phyloP scores from a whole-genome alignment of 2,113 vertebrate species.

The Grammomys surdaster region DNA sequence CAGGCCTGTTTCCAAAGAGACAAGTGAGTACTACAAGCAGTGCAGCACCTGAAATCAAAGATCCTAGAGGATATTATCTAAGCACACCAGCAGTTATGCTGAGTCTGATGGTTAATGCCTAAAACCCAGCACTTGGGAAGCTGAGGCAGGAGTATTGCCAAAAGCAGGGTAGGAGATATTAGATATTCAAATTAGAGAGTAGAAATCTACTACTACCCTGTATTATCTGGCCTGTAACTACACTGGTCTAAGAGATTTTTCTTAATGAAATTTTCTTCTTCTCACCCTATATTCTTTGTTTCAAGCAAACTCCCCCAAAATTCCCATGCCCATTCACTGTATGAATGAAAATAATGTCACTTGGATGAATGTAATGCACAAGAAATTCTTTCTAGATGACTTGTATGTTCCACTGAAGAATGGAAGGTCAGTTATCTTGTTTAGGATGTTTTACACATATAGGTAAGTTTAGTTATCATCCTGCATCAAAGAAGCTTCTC shows the following conservation, averaged over 20 bases:
- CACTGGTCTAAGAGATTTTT: background rate
- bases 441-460: background rate
- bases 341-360: background rate
- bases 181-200: background rate
- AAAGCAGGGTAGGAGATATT: background rate
- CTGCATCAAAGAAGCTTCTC: background rate
- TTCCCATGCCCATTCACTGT: background rate
- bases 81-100: background rate
- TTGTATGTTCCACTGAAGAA: constrained; percentile 67
- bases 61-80: background rate
- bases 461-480: background rate
- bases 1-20: background rate
- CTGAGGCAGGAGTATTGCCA: background rate
- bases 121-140: background rate
- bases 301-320: background rate
- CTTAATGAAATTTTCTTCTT: background rate
- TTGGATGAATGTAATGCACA: constrained; percentile 54
- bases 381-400: constrained; percentile 77
- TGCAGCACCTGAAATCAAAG: background rate
- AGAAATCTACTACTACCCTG: background rate
- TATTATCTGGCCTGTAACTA: background rate
- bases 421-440: constrained; percentile 71
- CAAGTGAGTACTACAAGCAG: background rate
- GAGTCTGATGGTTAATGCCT: background rate
- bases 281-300: background rate